A percentile compares a stretch with the other conserved stretches of the same genome.
phyloP scores from a whole-genome alignment of 2,888 invertebrate genomes.

The Cerastis rubricosa region DNA sequence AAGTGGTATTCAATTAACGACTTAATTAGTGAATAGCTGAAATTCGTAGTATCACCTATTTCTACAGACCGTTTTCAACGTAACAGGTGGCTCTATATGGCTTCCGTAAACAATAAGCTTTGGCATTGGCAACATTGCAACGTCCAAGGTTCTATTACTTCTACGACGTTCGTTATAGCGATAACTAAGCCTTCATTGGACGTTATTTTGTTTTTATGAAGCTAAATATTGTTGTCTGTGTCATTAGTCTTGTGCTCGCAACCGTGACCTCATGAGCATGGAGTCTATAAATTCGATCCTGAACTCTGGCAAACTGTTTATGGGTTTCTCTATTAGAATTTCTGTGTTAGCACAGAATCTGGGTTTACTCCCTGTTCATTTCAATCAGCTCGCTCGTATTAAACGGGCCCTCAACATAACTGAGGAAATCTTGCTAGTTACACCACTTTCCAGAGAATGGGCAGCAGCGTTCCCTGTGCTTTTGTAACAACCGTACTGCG shows the following conservation, averaged over 20 bases:
- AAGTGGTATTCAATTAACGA: constrained; percentile 15
- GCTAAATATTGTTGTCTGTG: not conserved
- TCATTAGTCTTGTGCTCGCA: not conserved
- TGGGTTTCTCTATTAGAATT: not conserved
- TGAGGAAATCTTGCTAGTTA: not conserved
- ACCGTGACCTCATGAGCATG: not conserved
- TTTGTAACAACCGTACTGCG: no score
- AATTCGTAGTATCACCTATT: constrained; percentile 12
- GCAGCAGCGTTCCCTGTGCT: no score
- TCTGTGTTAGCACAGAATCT: not conserved
- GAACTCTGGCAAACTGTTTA: not conserved
- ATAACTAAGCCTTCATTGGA: not conserved
- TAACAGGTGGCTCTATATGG: constrained; percentile 48
- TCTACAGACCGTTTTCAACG: constrained; percentile 26
- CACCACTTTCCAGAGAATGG: no score
- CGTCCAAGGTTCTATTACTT: constrained; percentile 18
- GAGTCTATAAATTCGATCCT: not conserved
- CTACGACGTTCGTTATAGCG: not conserved
- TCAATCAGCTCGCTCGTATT: not conserved
- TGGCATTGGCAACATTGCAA: constrained; percentile 36
- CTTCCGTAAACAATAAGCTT: constrained; percentile 31
- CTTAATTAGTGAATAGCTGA: constrained; percentile 27
- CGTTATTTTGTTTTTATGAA: not conserved
- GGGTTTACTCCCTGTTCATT: not conserved
- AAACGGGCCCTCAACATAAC: not conserved